Percentiles rank a stretch among this genome's conserved stretches.
Evolutionary conservation across 2,797 vertebrate genomes (phyloP).

Genomic region (Lacerta viridis): DNA sequence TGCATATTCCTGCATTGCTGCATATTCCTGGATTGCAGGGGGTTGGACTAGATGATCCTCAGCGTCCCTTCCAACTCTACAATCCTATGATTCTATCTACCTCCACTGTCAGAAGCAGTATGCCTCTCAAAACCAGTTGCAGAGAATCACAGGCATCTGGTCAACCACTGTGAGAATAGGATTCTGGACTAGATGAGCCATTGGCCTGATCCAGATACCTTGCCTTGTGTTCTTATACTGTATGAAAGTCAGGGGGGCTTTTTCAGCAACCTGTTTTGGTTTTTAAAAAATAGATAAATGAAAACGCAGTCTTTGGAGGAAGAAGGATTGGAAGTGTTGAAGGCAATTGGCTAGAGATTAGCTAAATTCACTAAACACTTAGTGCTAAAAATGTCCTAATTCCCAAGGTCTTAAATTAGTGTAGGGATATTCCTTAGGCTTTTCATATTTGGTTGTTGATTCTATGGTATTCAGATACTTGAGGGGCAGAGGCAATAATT

Average conservation of each 20-base stretch:
- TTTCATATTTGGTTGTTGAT: background rate
- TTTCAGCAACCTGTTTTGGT: constrained; percentile 45
- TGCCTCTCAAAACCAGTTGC: too few species aligned
- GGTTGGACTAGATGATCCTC: too few species aligned
- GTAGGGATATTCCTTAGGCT: constrained; percentile 35
- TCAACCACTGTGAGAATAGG: too few species aligned
- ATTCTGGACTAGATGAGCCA: too few species aligned
- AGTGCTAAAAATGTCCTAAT: constrained; percentile 49
- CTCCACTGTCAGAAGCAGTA: too few species aligned
- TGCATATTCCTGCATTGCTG: too few species aligned
- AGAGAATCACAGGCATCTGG: too few species aligned
- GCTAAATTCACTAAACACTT: constrained; percentile 39
- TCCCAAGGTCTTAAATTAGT: constrained; percentile 40
- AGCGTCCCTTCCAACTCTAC: too few species aligned
- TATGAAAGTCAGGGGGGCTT: constrained; percentile 22
- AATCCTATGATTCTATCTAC: too few species aligned
- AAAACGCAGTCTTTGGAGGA: constrained; percentile 34
- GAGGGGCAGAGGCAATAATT: background rate
- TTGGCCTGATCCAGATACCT: too few species aligned
- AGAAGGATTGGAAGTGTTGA: constrained; percentile 44
- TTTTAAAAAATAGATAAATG: constrained; percentile 56
- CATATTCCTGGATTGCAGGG: too few species aligned
- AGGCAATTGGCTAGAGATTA: constrained; percentile 54
- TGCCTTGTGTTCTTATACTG: constrained; percentile 1
- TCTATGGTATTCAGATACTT: constrained; percentile 4